These are phyloP conservation scores for Euleptes europaea DNA, from an alignment of 2,113 vertebrate genomes.

Conservation along the genomic window DNA sequence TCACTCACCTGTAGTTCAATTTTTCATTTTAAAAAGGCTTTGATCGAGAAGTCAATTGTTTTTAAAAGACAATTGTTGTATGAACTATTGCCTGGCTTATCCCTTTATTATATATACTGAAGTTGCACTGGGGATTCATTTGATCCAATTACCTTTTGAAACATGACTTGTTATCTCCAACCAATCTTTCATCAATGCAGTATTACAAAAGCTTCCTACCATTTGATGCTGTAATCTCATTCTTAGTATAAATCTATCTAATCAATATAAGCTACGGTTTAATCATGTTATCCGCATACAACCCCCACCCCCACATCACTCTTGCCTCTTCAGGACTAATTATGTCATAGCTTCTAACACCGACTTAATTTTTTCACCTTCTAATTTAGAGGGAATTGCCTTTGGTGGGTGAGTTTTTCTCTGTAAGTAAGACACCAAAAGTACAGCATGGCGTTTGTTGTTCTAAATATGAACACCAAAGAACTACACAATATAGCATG, in stretches of 20 bases:
- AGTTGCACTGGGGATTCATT: constrained; percentile 9
- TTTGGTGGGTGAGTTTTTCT: neutral
- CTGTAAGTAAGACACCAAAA: neutral
- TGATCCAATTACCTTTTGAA: constrained; percentile 24
- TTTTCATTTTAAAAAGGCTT: neutral
- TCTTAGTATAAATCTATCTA: constrained; percentile 17
- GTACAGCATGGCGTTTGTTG: neutral
- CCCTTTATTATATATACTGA: neutral
- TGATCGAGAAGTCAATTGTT: neutral
- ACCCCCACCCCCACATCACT: neutral
- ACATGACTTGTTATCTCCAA: neutral
- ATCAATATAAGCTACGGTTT: constrained; percentile 9
- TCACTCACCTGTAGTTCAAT: neutral
- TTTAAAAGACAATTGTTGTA: constrained; percentile 12
- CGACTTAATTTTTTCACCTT: neutral
- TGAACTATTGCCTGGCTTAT: constrained; percentile 18
- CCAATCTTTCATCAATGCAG: constrained; percentile 26
- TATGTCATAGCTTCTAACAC: neutral
- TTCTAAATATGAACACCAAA: neutral
- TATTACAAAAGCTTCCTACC: neutral
- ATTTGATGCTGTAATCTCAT: constrained; percentile 7
- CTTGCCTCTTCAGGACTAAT: neutral
- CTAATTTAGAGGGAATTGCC: neutral
- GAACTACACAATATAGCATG: neutral
- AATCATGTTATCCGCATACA: constrained; percentile 16